These are phyloP conservation scores for Ondatra zibethicus DNA, from an alignment of 2,113 vertebrate genomes.

Conservation along the genomic window DNA sequence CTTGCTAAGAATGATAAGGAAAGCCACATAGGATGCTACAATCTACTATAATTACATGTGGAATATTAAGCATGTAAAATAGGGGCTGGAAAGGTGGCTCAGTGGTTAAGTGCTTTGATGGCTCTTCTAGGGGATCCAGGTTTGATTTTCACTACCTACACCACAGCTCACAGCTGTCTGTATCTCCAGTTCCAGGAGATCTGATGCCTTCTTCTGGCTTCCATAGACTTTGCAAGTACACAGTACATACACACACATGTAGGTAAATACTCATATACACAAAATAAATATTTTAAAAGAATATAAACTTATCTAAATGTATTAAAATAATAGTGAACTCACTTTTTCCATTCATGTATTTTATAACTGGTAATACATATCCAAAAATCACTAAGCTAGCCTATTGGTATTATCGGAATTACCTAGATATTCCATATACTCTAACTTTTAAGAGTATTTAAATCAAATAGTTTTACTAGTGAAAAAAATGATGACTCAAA, in stretches of 20 bases:
- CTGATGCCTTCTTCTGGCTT: background rate
- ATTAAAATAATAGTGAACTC: background rate
- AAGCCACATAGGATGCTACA: background rate
- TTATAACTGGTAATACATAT: background rate
- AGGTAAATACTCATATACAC: background rate
- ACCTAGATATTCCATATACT: background rate
- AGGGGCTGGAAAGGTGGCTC: background rate
- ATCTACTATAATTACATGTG: background rate
- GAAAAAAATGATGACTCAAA: background rate
- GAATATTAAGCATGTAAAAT: conserved; percentile 34
- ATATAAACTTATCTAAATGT: background rate
- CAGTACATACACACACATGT: background rate
- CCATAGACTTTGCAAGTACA: background rate
- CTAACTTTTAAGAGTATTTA: background rate
- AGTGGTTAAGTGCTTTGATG: background rate
- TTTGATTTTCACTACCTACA: background rate
- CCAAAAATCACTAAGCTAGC: background rate
- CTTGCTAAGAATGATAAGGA: background rate
- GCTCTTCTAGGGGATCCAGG: background rate
- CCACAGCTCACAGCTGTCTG: background rate
- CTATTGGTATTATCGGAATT: background rate
- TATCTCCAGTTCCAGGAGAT: background rate
- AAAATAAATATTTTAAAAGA: background rate
- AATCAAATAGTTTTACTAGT: background rate
- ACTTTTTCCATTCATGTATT: background rate